A percentile compares a stretch with the other conserved stretches of the same genome.
Conservation (phyloP, 2,113 vertebrate genomes). For the Cebidichthys violaceus region DNA sequence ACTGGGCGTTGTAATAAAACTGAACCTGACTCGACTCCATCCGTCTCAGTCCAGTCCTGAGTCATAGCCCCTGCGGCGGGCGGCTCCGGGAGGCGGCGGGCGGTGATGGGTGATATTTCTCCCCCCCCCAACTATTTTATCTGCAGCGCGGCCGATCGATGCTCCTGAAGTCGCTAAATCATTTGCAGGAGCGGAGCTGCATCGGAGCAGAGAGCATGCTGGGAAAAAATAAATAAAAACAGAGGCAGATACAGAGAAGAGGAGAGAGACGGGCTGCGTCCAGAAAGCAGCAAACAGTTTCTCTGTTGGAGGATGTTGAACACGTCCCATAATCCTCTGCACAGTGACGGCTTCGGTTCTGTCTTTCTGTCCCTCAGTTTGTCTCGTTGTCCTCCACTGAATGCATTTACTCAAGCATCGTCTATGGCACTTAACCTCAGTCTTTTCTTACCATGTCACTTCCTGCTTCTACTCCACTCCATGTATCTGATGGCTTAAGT, state of each 20-base stretch:
- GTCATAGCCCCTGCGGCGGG: constrained; percentile 60
- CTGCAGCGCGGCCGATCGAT: constrained; percentile 73
- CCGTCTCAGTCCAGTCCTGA: constrained; percentile 60
- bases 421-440: not conserved
- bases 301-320: not conserved
- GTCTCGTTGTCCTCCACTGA: not conserved
- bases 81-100: constrained; percentile 39
- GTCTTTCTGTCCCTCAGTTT: not conserved
- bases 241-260: constrained; percentile 1
- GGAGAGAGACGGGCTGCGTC: not conserved
- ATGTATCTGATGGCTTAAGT: not conserved
- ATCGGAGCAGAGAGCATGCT: constrained; percentile 67
- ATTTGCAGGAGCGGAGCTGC: constrained; percentile 52
- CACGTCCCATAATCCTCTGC: constrained; percentile 11
- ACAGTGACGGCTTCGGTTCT: not conserved
- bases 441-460: not conserved
- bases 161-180: constrained; percentile 68
- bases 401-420: not conserved
- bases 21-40: constrained; percentile 33
- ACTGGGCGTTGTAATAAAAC: constrained; percentile 13
- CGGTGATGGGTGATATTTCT: constrained; percentile 74
- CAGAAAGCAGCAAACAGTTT: constrained; percentile 2
- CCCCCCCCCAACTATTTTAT: constrained; percentile 53
- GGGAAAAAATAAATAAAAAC: constrained; percentile 31
- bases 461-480: not conserved